Evolutionary conservation across 2,113 vertebrate species (phyloP).

Genomic region (Malurus melanocephalus): DNA sequence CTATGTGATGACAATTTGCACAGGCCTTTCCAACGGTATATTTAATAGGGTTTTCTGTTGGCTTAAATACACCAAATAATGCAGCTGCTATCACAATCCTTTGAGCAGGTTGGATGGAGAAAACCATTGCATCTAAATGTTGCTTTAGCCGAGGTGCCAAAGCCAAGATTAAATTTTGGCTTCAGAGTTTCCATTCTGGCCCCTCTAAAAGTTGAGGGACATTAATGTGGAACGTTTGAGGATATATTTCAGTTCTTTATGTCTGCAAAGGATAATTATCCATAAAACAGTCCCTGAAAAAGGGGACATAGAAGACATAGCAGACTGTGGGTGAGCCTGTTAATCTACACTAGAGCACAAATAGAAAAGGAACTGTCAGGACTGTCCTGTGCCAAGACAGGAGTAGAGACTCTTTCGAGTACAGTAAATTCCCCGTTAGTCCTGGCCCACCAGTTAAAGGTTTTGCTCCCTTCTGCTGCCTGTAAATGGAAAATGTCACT

Average conservation of each 20-base stretch:
- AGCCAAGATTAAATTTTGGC: not conserved
- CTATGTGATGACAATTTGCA: not conserved
- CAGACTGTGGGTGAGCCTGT: not conserved
- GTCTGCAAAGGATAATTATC: not conserved
- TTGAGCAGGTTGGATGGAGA: not conserved
- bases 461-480: not conserved
- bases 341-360: not conserved
- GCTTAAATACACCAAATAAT: not conserved
- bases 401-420: not conserved
- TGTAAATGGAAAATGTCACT: not conserved
- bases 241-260: not conserved
- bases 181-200: not conserved
- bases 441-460: not conserved
- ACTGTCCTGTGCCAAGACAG: not conserved
- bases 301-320: not conserved
- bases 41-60: not conserved
- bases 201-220: not conserved
- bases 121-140: not conserved
- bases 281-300: not conserved
- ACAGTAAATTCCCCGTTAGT: not conserved
- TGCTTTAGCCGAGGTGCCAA: not conserved
- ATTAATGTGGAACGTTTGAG: fast-evolving
- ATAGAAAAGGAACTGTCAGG: not conserved
- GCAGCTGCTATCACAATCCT: not conserved
- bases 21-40: not conserved